phyloP scores from a whole-genome alignment of 2,797 vertebrate genomes.

The Myoxocephalus aenaeus region DNA sequence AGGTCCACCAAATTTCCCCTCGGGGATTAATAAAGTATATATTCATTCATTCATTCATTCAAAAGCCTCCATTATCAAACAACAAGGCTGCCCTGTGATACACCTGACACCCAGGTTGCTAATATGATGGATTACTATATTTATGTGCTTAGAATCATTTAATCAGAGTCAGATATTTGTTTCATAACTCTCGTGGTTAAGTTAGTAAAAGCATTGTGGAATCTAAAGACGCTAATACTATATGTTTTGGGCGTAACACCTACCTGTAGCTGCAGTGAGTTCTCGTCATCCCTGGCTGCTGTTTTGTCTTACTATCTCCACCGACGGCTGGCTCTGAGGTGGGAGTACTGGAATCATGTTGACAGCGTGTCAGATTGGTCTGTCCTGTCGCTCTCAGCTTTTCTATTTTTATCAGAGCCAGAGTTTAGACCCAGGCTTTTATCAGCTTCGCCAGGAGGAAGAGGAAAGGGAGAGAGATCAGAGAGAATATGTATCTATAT shows the following conservation, averaged over 20 bases:
- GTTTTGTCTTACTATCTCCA: slow-evolving; percentile 38
- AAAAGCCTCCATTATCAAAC: not conserved
- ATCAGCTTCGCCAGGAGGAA: slow-evolving; percentile 21
- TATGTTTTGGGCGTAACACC: not conserved
- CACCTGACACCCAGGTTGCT: not conserved
- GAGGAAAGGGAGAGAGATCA: slow-evolving; percentile 16
- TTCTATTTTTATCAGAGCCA: slow-evolving; percentile 75
- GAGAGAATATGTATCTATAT: not conserved
- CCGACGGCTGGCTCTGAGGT: slow-evolving; percentile 40
- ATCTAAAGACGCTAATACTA: not conserved
- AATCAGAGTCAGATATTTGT: not conserved
- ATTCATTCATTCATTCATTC: too few species aligned
- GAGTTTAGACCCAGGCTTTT: slow-evolving; percentile 55
- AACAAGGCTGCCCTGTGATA: not conserved
- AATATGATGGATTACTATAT: not conserved
- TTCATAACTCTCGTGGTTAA: not conserved
- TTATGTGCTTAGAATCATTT: not conserved
- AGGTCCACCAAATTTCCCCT: not conserved
- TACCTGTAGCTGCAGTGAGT: slow-evolving; percentile 36
- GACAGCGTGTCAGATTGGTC: slow-evolving; percentile 78
- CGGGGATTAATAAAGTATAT: too few species aligned
- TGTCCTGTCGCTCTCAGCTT: slow-evolving; percentile 63
- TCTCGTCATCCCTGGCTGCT: slow-evolving; percentile 24
- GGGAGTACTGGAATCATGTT: slow-evolving; percentile 66
- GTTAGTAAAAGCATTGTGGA: not conserved